Conservation (phyloP, 2,113 vertebrate species). For the Quiscalus mexicanus region DNA sequence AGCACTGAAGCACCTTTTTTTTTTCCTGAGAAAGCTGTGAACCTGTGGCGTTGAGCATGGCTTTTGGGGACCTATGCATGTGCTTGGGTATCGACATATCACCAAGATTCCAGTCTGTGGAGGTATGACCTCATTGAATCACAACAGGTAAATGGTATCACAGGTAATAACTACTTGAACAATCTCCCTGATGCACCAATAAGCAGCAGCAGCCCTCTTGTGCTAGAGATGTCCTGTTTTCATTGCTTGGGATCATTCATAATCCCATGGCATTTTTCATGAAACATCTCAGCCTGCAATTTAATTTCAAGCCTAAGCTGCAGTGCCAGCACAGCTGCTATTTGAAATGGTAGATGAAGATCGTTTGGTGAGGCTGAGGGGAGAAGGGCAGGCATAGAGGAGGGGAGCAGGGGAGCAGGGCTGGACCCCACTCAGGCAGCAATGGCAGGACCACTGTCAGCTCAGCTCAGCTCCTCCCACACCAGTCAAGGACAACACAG, state of each 20-base stretch:
- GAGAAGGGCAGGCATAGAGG: not conserved
- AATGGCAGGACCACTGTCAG: not conserved
- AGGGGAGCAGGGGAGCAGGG: not conserved
- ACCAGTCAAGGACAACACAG: not conserved
- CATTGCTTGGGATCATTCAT: not conserved
- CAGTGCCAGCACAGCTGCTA: not conserved
- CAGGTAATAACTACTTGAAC: not conserved
- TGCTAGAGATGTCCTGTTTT: not conserved
- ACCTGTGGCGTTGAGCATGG: not conserved
- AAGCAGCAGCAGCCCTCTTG: not conserved
- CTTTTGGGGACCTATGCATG: not conserved
- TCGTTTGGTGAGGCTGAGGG: not conserved
- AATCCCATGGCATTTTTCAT: not conserved
- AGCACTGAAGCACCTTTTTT: not conserved
- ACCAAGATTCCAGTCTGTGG: not conserved
- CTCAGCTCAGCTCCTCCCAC: not conserved
- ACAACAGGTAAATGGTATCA: not conserved
- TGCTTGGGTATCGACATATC: not conserved
- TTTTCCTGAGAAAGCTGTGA: not conserved
- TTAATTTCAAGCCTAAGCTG: not conserved
- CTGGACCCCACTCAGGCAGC: accelerated
- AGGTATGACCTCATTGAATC: not conserved
- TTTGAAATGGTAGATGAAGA: not conserved
- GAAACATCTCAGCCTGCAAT: not conserved
- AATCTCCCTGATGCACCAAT: not conserved